Conservation (phyloP, 1,140 invertebrate species). For the Drosophila asahinai region DNA sequence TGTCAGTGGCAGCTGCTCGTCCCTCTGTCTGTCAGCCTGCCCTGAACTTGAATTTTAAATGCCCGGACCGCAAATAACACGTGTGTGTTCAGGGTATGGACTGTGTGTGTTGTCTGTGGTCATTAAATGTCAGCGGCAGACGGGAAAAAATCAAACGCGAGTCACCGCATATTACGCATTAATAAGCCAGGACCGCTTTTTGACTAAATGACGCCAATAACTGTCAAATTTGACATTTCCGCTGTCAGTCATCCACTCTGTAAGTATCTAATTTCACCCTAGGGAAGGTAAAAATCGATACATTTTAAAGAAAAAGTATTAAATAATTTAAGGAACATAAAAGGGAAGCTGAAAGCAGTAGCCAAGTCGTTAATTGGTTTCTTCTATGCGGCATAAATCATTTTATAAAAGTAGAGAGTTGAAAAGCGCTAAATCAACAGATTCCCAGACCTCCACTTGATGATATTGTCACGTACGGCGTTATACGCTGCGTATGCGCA, state of each 20-base stretch:
- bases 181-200: constrained; percentile 48
- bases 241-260: not conserved
- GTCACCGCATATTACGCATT: constrained; percentile 43
- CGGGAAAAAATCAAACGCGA: constrained; percentile 47
- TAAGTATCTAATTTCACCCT: not conserved
- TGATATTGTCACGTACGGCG: constrained; percentile 76
- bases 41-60: constrained; percentile 80
- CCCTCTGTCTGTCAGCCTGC: constrained; percentile 40
- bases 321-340: not conserved
- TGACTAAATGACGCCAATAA: constrained; percentile 54
- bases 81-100: constrained; percentile 34
- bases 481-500: constrained; percentile 65
- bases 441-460: constrained; percentile 37
- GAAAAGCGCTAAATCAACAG: constrained; percentile 67
- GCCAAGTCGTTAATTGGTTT: constrained; percentile 24
- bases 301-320: not conserved
- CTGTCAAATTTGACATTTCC: constrained; percentile 56
- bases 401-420: constrained; percentile 10
- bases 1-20: constrained; percentile 71
- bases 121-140: constrained; percentile 77
- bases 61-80: constrained; percentile 66
- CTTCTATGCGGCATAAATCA: constrained; percentile 7
- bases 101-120: constrained; percentile 61
- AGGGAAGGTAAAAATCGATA: not conserved
- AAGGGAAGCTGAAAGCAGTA: no score